Conservation (phyloP, 2,797 vertebrate species). For the Poeciliopsis infans region DNA sequence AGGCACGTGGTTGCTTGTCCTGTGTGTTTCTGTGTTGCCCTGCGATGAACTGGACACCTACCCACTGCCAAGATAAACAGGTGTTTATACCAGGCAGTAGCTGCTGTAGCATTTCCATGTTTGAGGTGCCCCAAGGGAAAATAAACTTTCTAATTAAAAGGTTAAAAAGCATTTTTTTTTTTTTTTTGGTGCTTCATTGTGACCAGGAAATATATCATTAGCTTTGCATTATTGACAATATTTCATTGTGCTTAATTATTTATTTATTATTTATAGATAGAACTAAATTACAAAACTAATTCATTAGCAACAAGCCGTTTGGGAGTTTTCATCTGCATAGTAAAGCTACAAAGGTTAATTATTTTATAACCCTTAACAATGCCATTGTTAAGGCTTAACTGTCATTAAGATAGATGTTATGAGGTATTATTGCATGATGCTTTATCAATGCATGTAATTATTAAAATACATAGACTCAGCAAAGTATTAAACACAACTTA, state of each 20-base stretch:
- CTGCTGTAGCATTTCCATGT: neutral
- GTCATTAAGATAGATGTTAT: neutral
- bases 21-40: no score
- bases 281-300: neutral
- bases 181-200: neutral
- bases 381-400: no score
- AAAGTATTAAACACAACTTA: constrained; percentile 13
- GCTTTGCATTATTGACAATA: neutral
- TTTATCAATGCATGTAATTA: neutral
- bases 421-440: neutral
- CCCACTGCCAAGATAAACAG: neutral
- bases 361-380: neutral
- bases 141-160: neutral
- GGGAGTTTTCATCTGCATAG: no score
- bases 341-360: neutral
- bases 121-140: neutral
- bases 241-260: neutral
- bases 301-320: neutral
- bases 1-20: no score
- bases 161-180: neutral
- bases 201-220: neutral
- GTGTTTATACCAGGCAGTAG: neutral
- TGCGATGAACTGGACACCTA: no score
- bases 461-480: neutral
- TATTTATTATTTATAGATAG: neutral